These are phyloP conservation scores for Hipparchia sbordonii DNA, from an alignment of 2,888 invertebrate species.

Conservation along the genomic window DNA sequence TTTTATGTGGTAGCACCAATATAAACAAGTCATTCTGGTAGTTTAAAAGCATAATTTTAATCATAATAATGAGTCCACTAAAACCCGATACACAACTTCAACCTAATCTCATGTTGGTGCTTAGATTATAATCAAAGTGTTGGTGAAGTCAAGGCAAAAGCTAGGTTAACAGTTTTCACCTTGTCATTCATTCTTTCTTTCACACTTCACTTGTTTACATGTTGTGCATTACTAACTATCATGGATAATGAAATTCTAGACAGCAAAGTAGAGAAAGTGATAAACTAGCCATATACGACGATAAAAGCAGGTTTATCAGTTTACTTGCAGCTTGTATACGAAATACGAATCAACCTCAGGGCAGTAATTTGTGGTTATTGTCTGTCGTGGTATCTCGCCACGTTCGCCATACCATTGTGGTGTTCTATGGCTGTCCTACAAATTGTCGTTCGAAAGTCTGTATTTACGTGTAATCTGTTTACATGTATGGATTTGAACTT, in stretches of 20 bases:
- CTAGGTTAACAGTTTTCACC: neutral
- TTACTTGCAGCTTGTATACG: slow-evolving; percentile 39
- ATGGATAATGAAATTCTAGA: slow-evolving; percentile 22
- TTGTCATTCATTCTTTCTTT: neutral
- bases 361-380: slow-evolving; percentile 67
- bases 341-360: slow-evolving; percentile 44
- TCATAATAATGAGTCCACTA: no score
- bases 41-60: no score
- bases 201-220: slow-evolving; percentile 1
- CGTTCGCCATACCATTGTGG: slow-evolving; percentile 54
- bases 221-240: neutral
- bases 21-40: no score
- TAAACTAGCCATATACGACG: slow-evolving; percentile 54
- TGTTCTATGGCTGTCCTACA: slow-evolving; percentile 45
- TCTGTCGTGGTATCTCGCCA: slow-evolving; percentile 57
- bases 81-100: no score
- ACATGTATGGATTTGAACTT: slow-evolving; percentile 32
- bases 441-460: slow-evolving; percentile 41
- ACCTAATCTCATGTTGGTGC: no score
- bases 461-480: slow-evolving; percentile 34
- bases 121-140: no score
- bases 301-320: slow-evolving; percentile 53
- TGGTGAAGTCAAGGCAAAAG: no score
- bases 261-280: slow-evolving; percentile 53
- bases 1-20: no score